Conservation (phyloP, 2,797 vertebrate species). For the Myotis myotis region DNA sequence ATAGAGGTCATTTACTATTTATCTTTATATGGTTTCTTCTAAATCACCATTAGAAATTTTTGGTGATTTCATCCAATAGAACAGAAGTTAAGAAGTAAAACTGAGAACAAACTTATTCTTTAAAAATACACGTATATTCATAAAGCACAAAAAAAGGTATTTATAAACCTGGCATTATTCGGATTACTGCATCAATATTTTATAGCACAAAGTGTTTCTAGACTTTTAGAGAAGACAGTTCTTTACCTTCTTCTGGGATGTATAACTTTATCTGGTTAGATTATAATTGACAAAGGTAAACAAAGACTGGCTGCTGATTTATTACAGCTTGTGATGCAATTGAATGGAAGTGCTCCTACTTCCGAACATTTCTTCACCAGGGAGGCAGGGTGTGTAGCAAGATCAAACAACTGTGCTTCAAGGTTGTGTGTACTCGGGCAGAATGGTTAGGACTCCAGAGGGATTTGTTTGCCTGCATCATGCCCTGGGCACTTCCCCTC, state of each 20-base stretch:
- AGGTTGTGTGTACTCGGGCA: not conserved
- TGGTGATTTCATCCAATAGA: conserved; percentile 22
- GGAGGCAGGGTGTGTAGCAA: not conserved
- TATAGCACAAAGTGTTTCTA: not conserved
- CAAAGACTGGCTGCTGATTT: not conserved
- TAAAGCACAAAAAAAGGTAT: not conserved
- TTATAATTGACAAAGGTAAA: not conserved
- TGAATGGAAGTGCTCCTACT: not conserved
- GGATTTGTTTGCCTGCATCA: conserved; percentile 73
- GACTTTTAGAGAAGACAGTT: not conserved
- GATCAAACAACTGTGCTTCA: conserved; percentile 62
- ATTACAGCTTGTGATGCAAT: not conserved
- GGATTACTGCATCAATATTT: not conserved
- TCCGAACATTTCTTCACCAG: not conserved
- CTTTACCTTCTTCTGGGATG: not conserved
- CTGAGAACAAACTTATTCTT: not conserved
- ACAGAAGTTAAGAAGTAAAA: not conserved
- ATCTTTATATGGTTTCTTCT: conserved; percentile 43
- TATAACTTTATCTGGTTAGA: not conserved
- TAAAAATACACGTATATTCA: not conserved
- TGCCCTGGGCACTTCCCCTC: conserved; percentile 73
- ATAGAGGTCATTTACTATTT: conserved; percentile 61
- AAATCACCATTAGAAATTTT: conserved; percentile 37
- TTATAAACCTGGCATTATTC: not conserved
- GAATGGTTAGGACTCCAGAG: conserved; percentile 60